These are phyloP conservation scores for Achlya flavicornis DNA, from an alignment of 2,888 invertebrate genomes.

Conservation along the genomic window DNA sequence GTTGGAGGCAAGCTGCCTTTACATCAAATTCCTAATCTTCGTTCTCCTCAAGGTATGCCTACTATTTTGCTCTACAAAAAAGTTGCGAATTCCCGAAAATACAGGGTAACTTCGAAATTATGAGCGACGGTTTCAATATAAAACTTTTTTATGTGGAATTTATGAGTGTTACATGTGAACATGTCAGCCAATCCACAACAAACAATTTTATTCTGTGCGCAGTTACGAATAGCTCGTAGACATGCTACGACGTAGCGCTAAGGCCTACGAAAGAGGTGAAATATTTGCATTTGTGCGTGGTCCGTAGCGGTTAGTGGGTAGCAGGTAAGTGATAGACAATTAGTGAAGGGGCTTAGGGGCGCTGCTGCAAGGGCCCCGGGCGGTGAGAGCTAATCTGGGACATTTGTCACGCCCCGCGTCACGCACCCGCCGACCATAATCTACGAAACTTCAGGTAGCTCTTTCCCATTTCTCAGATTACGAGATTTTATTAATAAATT, in stretches of 20 bases:
- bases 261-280: slow-evolving; percentile 14
- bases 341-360: neutral
- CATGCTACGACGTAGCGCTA: slow-evolving; percentile 22
- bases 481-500: too few species aligned
- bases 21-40: slow-evolving; percentile 5
- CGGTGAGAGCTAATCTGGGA: neutral
- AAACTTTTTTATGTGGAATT: slow-evolving; percentile 9
- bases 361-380: neutral
- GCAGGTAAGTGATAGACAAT: neutral
- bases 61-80: neutral
- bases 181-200: slow-evolving; percentile 6
- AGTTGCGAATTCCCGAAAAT: neutral
- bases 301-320: neutral
- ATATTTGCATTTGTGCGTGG: neutral
- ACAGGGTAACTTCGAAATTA: neutral
- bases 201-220: neutral
- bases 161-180: neutral
- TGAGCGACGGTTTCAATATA: slow-evolving; percentile 9
- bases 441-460: neutral
- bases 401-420: neutral
- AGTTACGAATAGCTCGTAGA: slow-evolving; percentile 19
- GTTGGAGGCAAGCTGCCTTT: neutral
- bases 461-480: neutral
- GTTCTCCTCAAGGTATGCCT: slow-evolving; percentile 3
- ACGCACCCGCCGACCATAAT: neutral